These are phyloP conservation scores for Rotaria magnacalcarata DNA, from an alignment of 2,888 invertebrate genomes.

Conservation along the genomic window DNA sequence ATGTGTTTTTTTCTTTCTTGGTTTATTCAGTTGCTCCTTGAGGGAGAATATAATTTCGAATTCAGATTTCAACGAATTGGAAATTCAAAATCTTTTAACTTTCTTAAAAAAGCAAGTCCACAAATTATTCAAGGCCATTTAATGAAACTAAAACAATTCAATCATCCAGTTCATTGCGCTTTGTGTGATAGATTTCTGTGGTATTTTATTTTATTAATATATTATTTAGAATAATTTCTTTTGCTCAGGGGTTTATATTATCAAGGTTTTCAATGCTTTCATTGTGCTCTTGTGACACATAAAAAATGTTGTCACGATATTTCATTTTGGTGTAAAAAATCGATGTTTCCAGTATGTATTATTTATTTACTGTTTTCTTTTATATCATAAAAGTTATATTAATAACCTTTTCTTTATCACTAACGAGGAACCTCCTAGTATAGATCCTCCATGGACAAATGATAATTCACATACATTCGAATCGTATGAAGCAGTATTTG, in stretches of 20 bases:
- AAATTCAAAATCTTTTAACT: too few species aligned
- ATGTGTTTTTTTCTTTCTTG: not conserved
- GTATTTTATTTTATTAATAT: not conserved
- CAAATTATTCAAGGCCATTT: not conserved
- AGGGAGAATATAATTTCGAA: not conserved
- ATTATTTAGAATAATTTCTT: too few species aligned
- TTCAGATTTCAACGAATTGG: not conserved
- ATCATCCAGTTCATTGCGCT: constrained; percentile 28
- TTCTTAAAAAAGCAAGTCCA: not conserved
- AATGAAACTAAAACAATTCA: not conserved
- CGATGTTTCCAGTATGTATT: not conserved
- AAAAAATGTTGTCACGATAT: not conserved
- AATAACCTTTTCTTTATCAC: too few species aligned
- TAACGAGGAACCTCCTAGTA: too few species aligned
- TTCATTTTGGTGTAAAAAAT: not conserved
- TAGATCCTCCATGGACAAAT: not conserved
- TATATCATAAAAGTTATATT: too few species aligned
- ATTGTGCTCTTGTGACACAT: constrained; percentile 15
- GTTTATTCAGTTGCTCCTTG: not conserved
- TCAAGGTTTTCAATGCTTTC: constrained; percentile 16
- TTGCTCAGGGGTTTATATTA: not conserved
- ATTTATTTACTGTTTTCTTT: not conserved
- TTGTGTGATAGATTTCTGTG: not conserved
- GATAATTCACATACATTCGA: constrained; percentile 1
- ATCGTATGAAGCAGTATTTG: not conserved